Conservation (phyloP, 2,888 invertebrate genomes). For the Drosophila anceps region DNA sequence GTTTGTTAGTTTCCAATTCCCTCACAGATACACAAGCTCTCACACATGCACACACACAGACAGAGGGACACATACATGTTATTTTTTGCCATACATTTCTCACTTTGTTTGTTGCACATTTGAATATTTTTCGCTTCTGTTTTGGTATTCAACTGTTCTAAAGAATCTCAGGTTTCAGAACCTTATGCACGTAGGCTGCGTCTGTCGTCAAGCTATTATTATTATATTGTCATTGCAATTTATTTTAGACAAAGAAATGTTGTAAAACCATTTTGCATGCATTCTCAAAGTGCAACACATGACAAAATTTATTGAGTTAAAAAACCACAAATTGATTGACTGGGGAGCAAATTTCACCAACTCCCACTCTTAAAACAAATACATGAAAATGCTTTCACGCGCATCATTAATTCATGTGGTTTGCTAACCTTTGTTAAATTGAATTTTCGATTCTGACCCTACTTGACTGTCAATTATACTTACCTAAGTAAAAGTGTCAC, state of each 20-base stretch:
- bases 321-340: slow-evolving; percentile 17
- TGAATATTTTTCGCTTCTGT: slow-evolving; percentile 58
- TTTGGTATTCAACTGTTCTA: slow-evolving; percentile 48
- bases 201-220: slow-evolving; percentile 38
- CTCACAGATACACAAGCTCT: slow-evolving; percentile 34
- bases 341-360: background rate
- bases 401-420: slow-evolving; percentile 11
- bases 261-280: slow-evolving; percentile 17
- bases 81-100: slow-evolving; percentile 41
- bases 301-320: slow-evolving; percentile 31
- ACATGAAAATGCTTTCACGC: slow-evolving; percentile 34
- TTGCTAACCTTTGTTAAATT: slow-evolving; percentile 32
- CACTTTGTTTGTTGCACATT: slow-evolving; percentile 56
- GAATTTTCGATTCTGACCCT: slow-evolving; percentile 16
- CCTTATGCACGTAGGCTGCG: slow-evolving; percentile 69
- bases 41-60: slow-evolving; percentile 15
- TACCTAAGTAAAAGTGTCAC: slow-evolving; percentile 19
- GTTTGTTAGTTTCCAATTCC: slow-evolving; percentile 39
- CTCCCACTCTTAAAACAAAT: slow-evolving; percentile 1
- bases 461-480: slow-evolving; percentile 32
- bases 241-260: slow-evolving; percentile 25
- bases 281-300: slow-evolving; percentile 30
- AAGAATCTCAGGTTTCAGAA: slow-evolving; percentile 77
- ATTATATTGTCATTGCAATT: slow-evolving; percentile 1
- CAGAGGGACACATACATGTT: background rate